Percentiles rank a stretch among this genome's conserved stretches.
phyloP scores from a whole-genome alignment of 1,140 invertebrate genomes.

The Cydia splendana region DNA sequence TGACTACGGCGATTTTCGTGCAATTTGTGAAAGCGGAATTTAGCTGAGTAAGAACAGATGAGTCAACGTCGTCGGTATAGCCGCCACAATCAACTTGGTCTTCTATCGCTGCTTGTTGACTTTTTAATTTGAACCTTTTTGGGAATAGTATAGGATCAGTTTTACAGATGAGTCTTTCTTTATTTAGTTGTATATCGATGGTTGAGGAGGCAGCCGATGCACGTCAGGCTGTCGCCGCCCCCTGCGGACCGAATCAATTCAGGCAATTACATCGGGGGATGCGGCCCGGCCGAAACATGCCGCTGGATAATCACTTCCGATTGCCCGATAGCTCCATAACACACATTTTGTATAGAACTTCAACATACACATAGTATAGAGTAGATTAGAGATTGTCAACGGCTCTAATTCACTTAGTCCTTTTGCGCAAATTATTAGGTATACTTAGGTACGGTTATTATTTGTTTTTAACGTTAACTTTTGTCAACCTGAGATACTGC shows the following conservation, averaged over 20 bases:
- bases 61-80: constrained; percentile 9
- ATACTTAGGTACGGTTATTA: too few relatives aligned
- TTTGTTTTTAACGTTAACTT: too few relatives aligned
- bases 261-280: constrained; percentile 28
- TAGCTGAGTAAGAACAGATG: constrained; percentile 28
- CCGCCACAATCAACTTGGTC: background rate
- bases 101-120: background rate
- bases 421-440: too few relatives aligned
- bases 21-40: constrained; percentile 27
- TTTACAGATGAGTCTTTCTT: background rate
- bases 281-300: constrained; percentile 22
- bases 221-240: constrained; percentile 29
- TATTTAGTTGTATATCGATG: background rate
- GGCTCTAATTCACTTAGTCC: too few relatives aligned
- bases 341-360: background rate
- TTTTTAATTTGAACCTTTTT: background rate
- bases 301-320: constrained; percentile 31
- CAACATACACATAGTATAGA: background rate
- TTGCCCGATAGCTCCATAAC: background rate
- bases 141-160: background rate
- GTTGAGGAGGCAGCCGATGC: constrained; percentile 8
- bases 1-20: constrained; percentile 18
- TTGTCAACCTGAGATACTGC: too few relatives aligned
- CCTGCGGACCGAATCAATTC: constrained; percentile 29
- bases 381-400: background rate